These are phyloP conservation scores for Hypomecis punctinalis DNA, from an alignment of 2,888 invertebrate genomes.

Conservation along the genomic window DNA sequence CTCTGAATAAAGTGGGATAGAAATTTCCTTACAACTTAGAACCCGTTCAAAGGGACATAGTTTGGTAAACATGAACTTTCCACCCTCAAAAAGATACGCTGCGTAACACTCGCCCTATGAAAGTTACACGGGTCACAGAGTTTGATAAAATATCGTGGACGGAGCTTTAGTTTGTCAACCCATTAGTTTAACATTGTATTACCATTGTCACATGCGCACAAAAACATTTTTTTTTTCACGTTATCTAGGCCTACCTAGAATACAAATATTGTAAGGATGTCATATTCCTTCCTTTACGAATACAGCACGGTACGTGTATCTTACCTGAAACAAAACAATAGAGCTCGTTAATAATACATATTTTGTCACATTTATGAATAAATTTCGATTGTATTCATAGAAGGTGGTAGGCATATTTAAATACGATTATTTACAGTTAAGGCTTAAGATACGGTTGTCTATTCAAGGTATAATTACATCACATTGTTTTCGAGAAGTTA, in stretches of 20 bases:
- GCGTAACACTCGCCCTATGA: too few relatives aligned
- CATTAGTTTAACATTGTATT: too few relatives aligned
- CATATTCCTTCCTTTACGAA: background rate
- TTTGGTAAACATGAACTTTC: too few relatives aligned
- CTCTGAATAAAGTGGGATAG: too few relatives aligned
- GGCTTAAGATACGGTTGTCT: conserved; percentile 14
- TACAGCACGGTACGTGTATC: conserved; percentile 22
- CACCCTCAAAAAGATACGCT: too few relatives aligned
- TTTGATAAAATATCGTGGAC: too few relatives aligned
- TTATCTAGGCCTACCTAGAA: background rate
- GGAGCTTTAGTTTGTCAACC: too few relatives aligned
- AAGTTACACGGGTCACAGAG: too few relatives aligned
- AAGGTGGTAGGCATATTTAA: conserved; percentile 18
- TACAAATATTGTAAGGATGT: background rate
- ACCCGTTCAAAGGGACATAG: too few relatives aligned
- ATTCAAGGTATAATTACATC: conserved; percentile 16
- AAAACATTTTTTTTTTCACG: background rate
- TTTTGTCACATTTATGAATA: conserved; percentile 31
- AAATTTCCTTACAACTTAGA: too few relatives aligned
- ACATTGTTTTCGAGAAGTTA: conserved; percentile 25
- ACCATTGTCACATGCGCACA: too few relatives aligned
- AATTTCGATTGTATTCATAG: conserved; percentile 26
- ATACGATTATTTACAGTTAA: conserved; percentile 21
- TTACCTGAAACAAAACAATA: conserved; percentile 66
- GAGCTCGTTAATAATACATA: conserved; percentile 32